Evolutionary conservation across 2,888 invertebrate species (phyloP), one percentile per base, ranked within the genome.

Genomic region (Mayetiola destructor): DNA sequence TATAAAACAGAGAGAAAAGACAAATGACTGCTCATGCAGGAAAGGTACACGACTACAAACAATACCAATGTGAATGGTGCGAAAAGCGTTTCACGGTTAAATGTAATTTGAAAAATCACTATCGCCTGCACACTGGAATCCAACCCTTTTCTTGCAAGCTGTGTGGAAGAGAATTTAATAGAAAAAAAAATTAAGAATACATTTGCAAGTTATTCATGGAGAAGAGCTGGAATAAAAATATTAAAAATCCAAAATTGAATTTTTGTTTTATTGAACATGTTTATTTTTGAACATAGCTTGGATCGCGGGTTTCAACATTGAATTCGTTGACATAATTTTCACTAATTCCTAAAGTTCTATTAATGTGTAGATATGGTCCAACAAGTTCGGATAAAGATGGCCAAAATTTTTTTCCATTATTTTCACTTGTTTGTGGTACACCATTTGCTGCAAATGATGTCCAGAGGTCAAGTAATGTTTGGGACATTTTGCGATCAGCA

Each of bases 381-480:
- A 62, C 66, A 54, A 66, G 67, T 30, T 55, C 39, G 32, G 30
- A 37, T 29, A 16, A n/a, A 32, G 18, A 35, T n/a, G 27, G 23
- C 55, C 20, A 37, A 21, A 20, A 30, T 42, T 14, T 30, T 29
- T 27, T 29, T 67, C 18, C 67, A 66, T 59, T 66, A 2, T 66
- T 36, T 20, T 57, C 30, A 1, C 65, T 63, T 2, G 68, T 67
- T 29, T 55, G 60, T 9, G 73, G 73, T 14, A 59, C 60, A 12
- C 72, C 73, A 6, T 60, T 60, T n/a, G 63, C 67, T 23, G 69
- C 72, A 63, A 73, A 73, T 16, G 70, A 70, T 4, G 72, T 70
- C 73, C 73, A 73, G 42, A 72, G 36, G 2, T 69, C 65, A 3
- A 77, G 68, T 72, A 78, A 73, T 59, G 68, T 69, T 39, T 71